Evolutionary conservation across 1,140 invertebrate species (phyloP).

Genomic region (Amyelois transitella): DNA sequence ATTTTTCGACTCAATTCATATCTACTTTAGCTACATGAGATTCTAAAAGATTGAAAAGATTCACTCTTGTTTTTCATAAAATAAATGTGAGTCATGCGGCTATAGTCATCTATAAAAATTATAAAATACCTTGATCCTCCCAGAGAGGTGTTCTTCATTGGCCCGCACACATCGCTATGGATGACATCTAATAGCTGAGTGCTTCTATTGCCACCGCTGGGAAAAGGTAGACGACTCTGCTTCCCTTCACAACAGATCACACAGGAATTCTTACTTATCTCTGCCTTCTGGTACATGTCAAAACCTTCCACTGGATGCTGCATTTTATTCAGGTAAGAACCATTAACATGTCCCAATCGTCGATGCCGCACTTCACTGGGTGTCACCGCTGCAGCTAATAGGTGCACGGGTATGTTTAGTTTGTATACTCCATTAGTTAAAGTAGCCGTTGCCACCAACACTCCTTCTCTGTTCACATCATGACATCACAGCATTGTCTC

Average conservation of each 20-base stretch:
- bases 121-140: slow-evolving; percentile 3
- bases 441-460: background rate
- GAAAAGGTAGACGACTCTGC: slow-evolving; percentile 4
- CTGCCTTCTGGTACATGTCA: background rate
- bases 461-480: background rate
- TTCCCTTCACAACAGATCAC: slow-evolving; percentile 5
- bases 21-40: slow-evolving; percentile 25
- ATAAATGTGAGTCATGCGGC: background rate
- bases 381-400: background rate
- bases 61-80: slow-evolving; percentile 1
- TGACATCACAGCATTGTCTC: background rate
- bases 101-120: slow-evolving; percentile 7
- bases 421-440: background rate
- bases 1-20: slow-evolving; percentile 28
- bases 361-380: background rate
- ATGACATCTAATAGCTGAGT: background rate
- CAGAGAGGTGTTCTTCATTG: background rate
- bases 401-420: background rate
- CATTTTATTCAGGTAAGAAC: background rate
- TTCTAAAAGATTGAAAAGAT: slow-evolving; percentile 7
- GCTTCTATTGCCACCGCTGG: background rate
- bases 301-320: background rate
- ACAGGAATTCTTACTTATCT: background rate
- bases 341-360: background rate
- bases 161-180: slow-evolving; percentile 5